Base-by-base conservation (phyloP, 2,888 invertebrate genomes). In the Heliconius cydno region DNA sequence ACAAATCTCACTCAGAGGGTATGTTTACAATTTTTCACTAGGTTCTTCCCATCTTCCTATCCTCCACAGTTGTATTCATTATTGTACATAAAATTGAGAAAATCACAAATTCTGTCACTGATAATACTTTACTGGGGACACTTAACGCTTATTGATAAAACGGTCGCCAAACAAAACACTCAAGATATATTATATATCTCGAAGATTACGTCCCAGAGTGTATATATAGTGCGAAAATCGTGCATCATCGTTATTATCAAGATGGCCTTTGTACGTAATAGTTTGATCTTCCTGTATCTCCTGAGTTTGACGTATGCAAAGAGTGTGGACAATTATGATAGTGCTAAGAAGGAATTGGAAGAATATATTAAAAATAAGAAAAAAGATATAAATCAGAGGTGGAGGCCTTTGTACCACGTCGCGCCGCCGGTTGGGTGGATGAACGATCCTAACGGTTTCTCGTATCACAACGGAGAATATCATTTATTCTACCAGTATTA, bases 371-470 rank as follows among this genome's bases (percentile, higher is more conserved):
- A 87, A 73, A 85, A 86, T 12, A 92, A 91, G 82, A 90, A 87
- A 78, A 73, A 83, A 7, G 88, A 91, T 12, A 90, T 95, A 12
- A 92, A 93, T 77, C 90, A 87, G 3, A 87, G 93, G 38, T 95
- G 90, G 82, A 87, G 92, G 80, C 87, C 90, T 7, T 90, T 90
- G 3, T 95, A 94, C 81, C 95, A 95, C 82, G 88, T 94, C 5
- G 86, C 89, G 0, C 91, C 92, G 0, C 95, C 94, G 0, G 92
- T 94, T 0, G 95, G 95, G 22, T 96, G 96, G 96, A 93, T 95
- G 86, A 96, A 96, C 84, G 96, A 96, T 79, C 96, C 96, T 0
- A 96, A 96, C 81, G 96, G 96, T 12, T 94, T 96, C 85, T 92
- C 94, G 0, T 95, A 88, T 84, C 94, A 91, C 85, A 91, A 94